Evolutionary conservation across 2,888 invertebrate species (phyloP).

Genomic region (Branchinecta sandiegonensis): DNA sequence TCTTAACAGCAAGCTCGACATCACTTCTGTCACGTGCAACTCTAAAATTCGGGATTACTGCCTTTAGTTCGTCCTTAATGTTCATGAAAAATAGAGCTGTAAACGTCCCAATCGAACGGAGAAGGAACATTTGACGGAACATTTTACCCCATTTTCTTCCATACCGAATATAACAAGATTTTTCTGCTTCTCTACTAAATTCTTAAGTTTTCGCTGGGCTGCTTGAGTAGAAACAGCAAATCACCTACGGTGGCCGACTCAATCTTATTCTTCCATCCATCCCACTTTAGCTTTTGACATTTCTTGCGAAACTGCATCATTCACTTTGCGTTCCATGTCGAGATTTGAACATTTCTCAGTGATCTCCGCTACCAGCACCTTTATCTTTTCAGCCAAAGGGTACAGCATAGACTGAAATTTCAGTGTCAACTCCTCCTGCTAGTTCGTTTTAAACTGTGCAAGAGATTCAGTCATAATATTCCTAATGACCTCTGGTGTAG

Average conservation of each 20-base stretch:
- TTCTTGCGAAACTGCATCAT: neutral
- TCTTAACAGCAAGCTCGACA: no score
- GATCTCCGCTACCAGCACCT: neutral
- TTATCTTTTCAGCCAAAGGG: no score
- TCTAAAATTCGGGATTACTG: neutral
- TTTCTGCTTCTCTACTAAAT: neutral
- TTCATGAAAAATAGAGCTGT: neutral
- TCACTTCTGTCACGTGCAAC: neutral
- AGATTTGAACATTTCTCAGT: neutral
- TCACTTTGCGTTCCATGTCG: neutral
- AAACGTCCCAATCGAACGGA: neutral
- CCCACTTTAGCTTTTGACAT: neutral
- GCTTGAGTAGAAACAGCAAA: neutral
- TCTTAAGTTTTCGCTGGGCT: neutral
- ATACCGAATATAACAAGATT: neutral
- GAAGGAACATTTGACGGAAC: slow-evolving; percentile 1
- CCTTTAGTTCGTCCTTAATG: neutral
- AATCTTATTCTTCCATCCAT: neutral
- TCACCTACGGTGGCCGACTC: neutral
- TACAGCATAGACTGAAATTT: no score
- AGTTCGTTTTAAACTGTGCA: no score
- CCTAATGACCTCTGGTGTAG: no score
- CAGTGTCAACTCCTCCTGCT: no score
- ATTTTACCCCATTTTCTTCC: neutral
- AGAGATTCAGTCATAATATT: no score